Evolutionary conservation across 2,797 vertebrate genomes (phyloP).

Genomic region (Parambassis ranga): DNA sequence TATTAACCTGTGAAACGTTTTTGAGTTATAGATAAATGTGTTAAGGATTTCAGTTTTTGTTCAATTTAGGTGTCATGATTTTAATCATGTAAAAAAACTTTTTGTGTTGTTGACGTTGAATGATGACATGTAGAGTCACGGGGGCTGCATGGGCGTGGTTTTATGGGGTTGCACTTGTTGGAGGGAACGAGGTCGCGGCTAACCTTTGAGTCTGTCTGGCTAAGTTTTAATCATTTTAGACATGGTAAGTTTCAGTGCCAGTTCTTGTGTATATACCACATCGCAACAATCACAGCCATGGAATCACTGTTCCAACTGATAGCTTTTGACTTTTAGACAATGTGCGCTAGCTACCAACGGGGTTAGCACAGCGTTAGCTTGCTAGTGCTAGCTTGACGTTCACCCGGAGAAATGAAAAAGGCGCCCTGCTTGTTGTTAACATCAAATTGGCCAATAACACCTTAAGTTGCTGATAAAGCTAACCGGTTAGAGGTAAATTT

Average conservation of each 20-base stretch:
- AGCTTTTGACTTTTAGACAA: no score
- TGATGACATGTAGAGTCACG: no score
- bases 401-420: background rate
- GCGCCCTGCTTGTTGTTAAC: conserved; percentile 4
- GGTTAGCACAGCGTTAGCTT: background rate
- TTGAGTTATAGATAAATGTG: no score
- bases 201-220: background rate
- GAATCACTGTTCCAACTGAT: background rate
- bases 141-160: conserved; percentile 30
- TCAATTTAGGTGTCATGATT: no score
- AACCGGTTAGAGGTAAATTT: no score
- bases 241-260: conserved; percentile 52
- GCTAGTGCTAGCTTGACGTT: background rate
- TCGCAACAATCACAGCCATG: background rate
- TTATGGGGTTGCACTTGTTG: background rate
- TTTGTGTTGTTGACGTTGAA: no score
- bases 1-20: no score
- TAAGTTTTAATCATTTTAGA: conserved; percentile 65
- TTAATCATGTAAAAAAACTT: no score
- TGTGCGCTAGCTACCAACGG: no score
- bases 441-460: background rate
- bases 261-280: rapidly evolving
- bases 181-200: background rate
- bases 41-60: no score
- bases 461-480: no score